Percentiles rank a stretch among this genome's conserved stretches.
Conservation (phyloP, 2,797 vertebrate species). For the Clarias platycephalus region DNA sequence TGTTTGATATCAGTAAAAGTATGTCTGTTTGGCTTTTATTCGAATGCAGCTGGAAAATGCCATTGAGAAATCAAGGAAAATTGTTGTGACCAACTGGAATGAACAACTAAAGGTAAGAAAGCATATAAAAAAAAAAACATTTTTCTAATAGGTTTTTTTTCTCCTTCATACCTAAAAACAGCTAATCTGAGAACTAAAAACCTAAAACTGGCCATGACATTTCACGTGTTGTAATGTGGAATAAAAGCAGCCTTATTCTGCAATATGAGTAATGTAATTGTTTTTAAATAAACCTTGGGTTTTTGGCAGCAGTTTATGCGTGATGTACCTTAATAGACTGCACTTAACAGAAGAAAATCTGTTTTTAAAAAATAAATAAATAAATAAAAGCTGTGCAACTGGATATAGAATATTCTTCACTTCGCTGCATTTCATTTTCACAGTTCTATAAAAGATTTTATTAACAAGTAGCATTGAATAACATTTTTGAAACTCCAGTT, state of each 20-base stretch:
- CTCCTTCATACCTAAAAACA: not conserved
- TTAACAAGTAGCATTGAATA: not conserved
- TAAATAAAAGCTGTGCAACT: too few relatives aligned
- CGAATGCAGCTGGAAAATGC: conserved; percentile 75
- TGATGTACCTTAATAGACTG: not conserved
- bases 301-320: not conserved
- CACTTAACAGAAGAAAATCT: not conserved
- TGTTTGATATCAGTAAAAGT: not conserved
- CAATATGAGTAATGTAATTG: not conserved
- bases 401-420: not conserved
- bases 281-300: not conserved
- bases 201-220: too few relatives aligned
- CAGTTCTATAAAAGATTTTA: not conserved
- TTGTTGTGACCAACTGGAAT: conserved; percentile 79
- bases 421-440: not conserved
- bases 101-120: conserved; percentile 83
- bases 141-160: not conserved
- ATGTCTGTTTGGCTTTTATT: conserved; percentile 16
- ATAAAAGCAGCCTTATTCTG: not conserved
- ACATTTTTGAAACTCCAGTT: not conserved
- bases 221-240: not conserved
- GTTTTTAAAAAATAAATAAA: too few relatives aligned
- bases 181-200: not conserved
- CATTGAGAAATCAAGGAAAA: conserved; percentile 79
- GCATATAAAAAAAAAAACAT: not conserved